Evolutionary conservation across 2,888 invertebrate genomes (phyloP).

Genomic region (Caenorhabditis parvicauda): DNA sequence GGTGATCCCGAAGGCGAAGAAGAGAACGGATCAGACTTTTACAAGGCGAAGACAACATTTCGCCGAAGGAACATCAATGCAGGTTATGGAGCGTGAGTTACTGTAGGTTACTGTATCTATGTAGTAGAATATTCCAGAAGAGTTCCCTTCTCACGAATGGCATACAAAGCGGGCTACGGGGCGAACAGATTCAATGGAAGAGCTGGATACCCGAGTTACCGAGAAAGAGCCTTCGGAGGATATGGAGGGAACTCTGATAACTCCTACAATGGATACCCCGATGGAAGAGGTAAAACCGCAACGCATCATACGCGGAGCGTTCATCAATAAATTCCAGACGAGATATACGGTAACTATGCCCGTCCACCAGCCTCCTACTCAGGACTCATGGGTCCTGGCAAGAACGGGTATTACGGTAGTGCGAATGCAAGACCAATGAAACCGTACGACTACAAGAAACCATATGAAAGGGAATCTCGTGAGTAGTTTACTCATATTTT

Average conservation of each 20-base stretch:
- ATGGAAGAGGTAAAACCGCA: too few relatives aligned
- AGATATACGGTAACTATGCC: conserved; percentile 16
- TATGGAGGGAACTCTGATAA: too few relatives aligned
- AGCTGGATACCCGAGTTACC: not conserved
- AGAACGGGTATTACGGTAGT: conserved; percentile 22
- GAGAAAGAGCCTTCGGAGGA: not conserved
- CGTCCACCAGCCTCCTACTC: conserved; percentile 23
- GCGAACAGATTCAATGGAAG: conserved; percentile 16
- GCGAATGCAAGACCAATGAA: too few relatives aligned
- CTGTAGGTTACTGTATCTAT: not conserved
- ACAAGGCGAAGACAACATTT: conserved; percentile 22
- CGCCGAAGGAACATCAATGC: conserved; percentile 29
- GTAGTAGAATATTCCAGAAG: not conserved
- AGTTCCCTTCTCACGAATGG: conserved; percentile 27
- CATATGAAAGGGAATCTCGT: too few relatives aligned
- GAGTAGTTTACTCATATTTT: too few relatives aligned
- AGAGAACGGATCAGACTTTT: conserved; percentile 12
- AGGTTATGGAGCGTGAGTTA: conserved; percentile 10
- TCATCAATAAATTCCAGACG: conserved; percentile 6
- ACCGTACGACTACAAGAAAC: too few relatives aligned
- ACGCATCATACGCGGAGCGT: too few relatives aligned
- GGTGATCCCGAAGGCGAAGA: conserved; percentile 11
- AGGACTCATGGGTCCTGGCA: conserved; percentile 23
- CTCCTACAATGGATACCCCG: conserved; percentile 18
- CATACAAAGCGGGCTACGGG: conserved; percentile 29